A percentile compares a stretch with the other conserved stretches of the same genome.
phyloP scores from a whole-genome alignment of 2,797 vertebrate species.

The Anisognathus igniventris region DNA sequence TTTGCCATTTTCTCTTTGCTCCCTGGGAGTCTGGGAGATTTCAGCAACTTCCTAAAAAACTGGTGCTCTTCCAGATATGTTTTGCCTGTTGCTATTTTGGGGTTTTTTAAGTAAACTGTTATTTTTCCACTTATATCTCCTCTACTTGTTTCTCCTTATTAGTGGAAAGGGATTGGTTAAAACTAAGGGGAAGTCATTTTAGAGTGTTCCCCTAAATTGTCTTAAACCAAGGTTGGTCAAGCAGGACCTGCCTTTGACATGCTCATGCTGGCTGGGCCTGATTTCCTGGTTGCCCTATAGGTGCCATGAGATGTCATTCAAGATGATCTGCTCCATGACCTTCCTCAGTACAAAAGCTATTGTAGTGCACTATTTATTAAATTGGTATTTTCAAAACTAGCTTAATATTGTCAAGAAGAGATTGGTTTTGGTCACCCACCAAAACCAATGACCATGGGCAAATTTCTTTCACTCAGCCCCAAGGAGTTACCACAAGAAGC shows the following conservation, averaged over 20 bases:
- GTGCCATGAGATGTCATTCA: not conserved
- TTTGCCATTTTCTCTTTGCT: not conserved
- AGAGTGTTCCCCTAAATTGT: not conserved
- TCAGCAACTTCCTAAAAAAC: not conserved
- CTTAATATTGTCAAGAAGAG: not conserved
- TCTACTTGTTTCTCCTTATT: not conserved
- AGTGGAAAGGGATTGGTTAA: not conserved
- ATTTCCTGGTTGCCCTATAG: not conserved
- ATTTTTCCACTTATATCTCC: not conserved
- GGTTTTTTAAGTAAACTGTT: not conserved
- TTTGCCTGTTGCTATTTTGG: not conserved
- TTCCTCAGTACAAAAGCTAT: not conserved
- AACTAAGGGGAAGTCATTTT: not conserved
- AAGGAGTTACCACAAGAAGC: not conserved
- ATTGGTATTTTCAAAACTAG: not conserved
- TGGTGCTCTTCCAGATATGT: not conserved
- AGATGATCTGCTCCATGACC: not conserved
- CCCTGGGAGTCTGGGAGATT: not conserved
- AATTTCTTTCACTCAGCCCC: not conserved
- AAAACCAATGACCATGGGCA: not conserved
- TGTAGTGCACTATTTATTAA: not conserved
- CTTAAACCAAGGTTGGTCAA: not conserved
- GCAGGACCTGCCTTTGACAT: not conserved
- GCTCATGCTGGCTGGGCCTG: not conserved
- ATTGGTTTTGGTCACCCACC: not conserved